Percentiles rank a stretch among this genome's conserved stretches.
These are phyloP conservation scores for Catocala sponsa DNA, from an alignment of 2,888 invertebrate genomes.

Conservation along the genomic window DNA sequence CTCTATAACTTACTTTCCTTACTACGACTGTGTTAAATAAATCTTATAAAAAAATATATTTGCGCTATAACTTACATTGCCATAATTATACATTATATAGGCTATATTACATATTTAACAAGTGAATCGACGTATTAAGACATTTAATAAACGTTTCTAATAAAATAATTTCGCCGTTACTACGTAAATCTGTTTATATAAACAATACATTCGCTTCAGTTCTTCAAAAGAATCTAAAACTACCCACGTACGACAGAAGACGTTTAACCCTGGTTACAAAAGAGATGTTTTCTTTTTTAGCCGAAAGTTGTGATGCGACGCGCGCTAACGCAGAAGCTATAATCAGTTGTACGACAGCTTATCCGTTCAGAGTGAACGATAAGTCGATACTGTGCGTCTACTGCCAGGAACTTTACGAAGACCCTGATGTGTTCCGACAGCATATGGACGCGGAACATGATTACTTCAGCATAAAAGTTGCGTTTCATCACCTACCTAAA, in stretches of 20 bases:
- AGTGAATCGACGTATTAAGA: too few species aligned
- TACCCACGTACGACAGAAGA: background rate
- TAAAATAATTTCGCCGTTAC: too few species aligned
- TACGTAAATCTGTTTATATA: too few species aligned
- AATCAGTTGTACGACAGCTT: slow-evolving; percentile 77
- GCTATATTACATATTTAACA: too few species aligned
- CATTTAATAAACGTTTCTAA: too few species aligned
- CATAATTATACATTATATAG: too few species aligned
- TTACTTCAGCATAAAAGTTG: slow-evolving; percentile 71
- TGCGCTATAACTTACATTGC: too few species aligned
- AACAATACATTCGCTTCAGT: background rate
- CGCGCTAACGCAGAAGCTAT: slow-evolving; percentile 77
- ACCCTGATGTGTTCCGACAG: slow-evolving; percentile 68
- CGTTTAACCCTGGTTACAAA: slow-evolving; percentile 40
- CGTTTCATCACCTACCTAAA: slow-evolving; percentile 76
- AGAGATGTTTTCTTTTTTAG: slow-evolving; percentile 78
- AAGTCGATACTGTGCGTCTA: slow-evolving; percentile 81
- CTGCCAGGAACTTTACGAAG: slow-evolving; percentile 77
- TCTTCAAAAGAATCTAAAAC: background rate
- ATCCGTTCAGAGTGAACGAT: slow-evolving; percentile 81
- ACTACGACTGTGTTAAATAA: too few species aligned
- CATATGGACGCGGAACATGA: slow-evolving; percentile 77
- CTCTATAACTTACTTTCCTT: too few species aligned
- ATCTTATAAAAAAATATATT: too few species aligned
- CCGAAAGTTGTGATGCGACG: slow-evolving; percentile 73